Conservation (phyloP, 1,140 invertebrate species). For the Cheumatopsyche charites region DNA sequence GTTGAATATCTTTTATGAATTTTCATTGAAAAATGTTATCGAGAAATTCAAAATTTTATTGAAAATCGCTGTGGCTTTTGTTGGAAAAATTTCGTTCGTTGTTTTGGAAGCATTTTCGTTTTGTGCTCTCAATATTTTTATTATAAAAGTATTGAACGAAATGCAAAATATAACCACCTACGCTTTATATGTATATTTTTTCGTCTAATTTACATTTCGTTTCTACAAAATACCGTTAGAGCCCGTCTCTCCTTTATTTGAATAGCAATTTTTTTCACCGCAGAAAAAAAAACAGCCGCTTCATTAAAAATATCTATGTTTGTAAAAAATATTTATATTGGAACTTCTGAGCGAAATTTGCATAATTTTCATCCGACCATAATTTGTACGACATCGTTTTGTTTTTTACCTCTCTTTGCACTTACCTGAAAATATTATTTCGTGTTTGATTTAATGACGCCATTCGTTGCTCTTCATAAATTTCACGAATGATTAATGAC, state of each 20-base stretch:
- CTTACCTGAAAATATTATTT: not conserved
- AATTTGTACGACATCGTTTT: not conserved
- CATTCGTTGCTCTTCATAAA: constrained; percentile 24
- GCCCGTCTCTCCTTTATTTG: constrained; percentile 3
- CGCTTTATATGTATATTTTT: not conserved
- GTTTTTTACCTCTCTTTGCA: not conserved
- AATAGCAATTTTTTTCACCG: not conserved
- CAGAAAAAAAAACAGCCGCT: not conserved
- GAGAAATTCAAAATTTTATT: too few species aligned
- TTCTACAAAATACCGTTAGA: too few species aligned
- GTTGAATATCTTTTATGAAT: too few species aligned
- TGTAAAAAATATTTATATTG: constrained; percentile 5
- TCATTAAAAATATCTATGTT: not conserved
- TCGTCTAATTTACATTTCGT: not conserved
- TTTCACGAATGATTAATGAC: constrained; percentile 28
- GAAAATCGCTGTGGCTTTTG: too few species aligned
- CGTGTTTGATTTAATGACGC: constrained; percentile 13
- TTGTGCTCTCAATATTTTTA: not conserved
- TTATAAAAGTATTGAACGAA: not conserved
- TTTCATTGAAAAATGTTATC: too few species aligned
- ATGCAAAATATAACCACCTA: not conserved
- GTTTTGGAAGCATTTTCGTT: too few species aligned
- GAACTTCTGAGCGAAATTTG: not conserved
- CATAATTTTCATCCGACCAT: not conserved
- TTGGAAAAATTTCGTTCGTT: too few species aligned